Base-by-base conservation (phyloP, 2,797 vertebrate genomes). In the Anomalospiza imberbis region DNA sequence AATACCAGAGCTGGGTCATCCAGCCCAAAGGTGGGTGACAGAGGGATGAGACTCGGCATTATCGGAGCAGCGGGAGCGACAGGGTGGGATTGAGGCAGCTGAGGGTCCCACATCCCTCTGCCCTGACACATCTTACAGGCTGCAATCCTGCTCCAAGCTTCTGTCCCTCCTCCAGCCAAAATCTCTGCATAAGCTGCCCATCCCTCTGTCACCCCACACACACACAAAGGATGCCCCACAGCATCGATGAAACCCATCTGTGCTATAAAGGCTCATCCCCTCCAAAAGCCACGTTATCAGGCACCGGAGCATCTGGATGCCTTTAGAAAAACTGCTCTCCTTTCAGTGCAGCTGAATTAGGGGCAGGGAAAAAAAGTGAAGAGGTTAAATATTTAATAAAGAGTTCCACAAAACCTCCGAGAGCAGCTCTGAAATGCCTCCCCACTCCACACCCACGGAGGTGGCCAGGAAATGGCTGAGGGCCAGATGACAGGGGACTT, bases 331-430 rank as follows among this genome's bases (percentile, higher is more conserved):
- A 70, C 87, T 61, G 63, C 75, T 95, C 88, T 88, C 54, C 8
- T 83, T 63, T 79, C 22, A 10, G 47, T 15, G 44, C 8, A 45
- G 92, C 72, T 93, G 91, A 96, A 88, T 78, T 66, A 96, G 78
- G 95, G 74, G 81, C 87, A 90, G 63, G 31, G 10, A 0, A 25
- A 91, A 77, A 87, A 91, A 57, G 80, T 31, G 51, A 94, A 96
- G 91, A 50, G 74, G 85, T 97, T 97, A 95, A 98, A 97, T 98
- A 97, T 97, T 98, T 97, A 93, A 97, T 97, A 88, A 93, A 90
- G 16, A 60, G 62, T 70, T 95, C 92, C 81, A 81, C 93, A 58
- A 89, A 93, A 95, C 57, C 85, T 96, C 78, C 17, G 88, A 93
- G 61, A 42, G 78, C 76, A 24, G 89, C 78, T 96, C 88, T 93